Percentiles rank a stretch among this genome's conserved stretches.
These are phyloP conservation scores for Papilio elwesi DNA, from an alignment of 2,888 invertebrate genomes.

Conservation along the genomic window DNA sequence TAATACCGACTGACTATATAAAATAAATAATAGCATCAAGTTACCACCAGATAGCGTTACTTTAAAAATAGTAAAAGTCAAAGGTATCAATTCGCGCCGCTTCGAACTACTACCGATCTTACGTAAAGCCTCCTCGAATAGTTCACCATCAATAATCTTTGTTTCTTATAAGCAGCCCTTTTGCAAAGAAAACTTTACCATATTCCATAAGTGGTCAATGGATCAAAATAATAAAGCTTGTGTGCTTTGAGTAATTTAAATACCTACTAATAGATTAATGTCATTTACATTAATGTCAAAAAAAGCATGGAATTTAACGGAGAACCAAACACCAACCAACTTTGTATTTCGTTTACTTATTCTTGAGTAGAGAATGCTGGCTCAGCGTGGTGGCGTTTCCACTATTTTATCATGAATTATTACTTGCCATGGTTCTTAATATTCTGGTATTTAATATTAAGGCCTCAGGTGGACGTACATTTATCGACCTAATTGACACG, in stretches of 20 bases:
- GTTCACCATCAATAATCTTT: neutral
- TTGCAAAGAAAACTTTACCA: neutral
- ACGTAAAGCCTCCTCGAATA: constrained; percentile 48
- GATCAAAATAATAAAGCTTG: neutral
- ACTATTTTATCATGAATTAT: no score
- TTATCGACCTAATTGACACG: neutral
- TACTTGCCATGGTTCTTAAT: no score
- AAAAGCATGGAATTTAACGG: no score
- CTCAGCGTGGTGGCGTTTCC: no score
- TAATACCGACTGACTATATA: constrained; percentile 14
- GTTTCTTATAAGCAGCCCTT: neutral
- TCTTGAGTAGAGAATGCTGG: no score
- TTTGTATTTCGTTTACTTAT: no score
- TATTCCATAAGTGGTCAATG: neutral
- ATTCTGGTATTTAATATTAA: no score
- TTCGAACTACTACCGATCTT: constrained; percentile 60
- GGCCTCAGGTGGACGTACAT: neutral
- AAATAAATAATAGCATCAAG: constrained; percentile 25
- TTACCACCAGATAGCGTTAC: constrained; percentile 43
- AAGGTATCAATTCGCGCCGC: constrained; percentile 54
- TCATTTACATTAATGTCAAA: no score
- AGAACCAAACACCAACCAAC: no score
- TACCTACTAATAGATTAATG: no score
- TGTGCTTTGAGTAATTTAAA: no score
- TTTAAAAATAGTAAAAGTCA: constrained; percentile 71